Percentiles rank a stretch among this genome's conserved stretches.
These are phyloP conservation scores for Phaethornis superciliosus DNA, from an alignment of 2,113 vertebrate genomes.

Conservation along the genomic window DNA sequence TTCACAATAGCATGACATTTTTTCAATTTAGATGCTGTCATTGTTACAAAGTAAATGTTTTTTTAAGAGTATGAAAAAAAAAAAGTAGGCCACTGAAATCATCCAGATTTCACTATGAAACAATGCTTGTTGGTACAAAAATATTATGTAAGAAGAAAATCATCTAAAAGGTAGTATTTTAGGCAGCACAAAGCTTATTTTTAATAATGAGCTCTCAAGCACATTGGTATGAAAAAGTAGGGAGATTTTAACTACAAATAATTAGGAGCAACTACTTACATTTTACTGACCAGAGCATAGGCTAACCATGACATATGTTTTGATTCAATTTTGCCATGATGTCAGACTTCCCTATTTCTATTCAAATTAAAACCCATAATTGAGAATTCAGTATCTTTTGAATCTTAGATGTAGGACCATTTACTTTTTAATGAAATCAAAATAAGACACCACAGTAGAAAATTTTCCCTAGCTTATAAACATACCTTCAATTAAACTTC, in stretches of 20 bases:
- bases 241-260: not conserved
- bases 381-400: not conserved
- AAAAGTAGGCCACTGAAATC: not conserved
- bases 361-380: not conserved
- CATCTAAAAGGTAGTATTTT: not conserved
- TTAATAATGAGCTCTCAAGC: not conserved
- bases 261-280: not conserved
- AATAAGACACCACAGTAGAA: not conserved
- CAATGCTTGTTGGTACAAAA: not conserved
- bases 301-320: not conserved
- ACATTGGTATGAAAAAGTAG: not conserved
- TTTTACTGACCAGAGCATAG: not conserved
- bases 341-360: not conserved
- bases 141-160: not conserved
- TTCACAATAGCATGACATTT: not conserved
- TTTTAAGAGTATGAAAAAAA: not conserved
- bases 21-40: not conserved
- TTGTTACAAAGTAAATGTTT: not conserved
- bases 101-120: not conserved
- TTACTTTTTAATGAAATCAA: slow-evolving; percentile 23
- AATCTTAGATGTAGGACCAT: not conserved
- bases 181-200: not conserved
- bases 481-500: not conserved
- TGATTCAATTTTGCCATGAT: not conserved
- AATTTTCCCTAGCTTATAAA: not conserved